Evolutionary conservation across 1,140 invertebrate species (phyloP), one percentile per base, ranked within the genome.

Genomic region (Triops longicaudatus): DNA sequence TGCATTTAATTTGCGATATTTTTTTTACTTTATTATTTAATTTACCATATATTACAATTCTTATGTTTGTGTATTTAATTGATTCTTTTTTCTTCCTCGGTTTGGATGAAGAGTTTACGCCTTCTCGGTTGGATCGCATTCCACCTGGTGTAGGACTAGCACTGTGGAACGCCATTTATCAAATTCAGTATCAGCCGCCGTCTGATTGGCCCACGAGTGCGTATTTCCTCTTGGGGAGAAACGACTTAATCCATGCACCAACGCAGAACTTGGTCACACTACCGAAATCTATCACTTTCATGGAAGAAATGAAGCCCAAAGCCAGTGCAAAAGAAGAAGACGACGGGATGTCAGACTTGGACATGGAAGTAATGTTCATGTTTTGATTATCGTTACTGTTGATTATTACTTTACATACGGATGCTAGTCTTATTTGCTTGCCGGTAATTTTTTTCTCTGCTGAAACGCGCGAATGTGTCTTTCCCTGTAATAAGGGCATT

Each of bases 221-320:
- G 1, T 97, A 95, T 82, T 87, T 89, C 63, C 85, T 97, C 3
- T 88, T 96, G n/a, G 90, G 92, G 85, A 86, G 93, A 12, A 89
- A 92, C 73, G 93, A 95, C 84, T 84, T 94, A 78, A 89, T 90
- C 0, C 26, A 75, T 50, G 28, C 2, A 11, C 14, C 75, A 77
- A 26, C 80, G 14, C 26, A 63, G 11, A 42, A 11, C 76, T 10
- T 26, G 7, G 63, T 71, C 50, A 26, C 73, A 27, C 72, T 12
- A 9, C 17, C 37, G 41, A 42, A 71, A 12, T 28, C 44, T 10
- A 41, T 26, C 26, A 63, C 41, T 27, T 7, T 77, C 37, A 76
- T 76, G 28, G 79, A 77, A 31, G 78, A 79, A 73, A 79, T 79
- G 1, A 74, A 78, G 42, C 73, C 73, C 31, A 78, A 78, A 77